These are phyloP conservation scores for Nothoprocta perdicaria DNA, from an alignment of 2,113 vertebrate species.

Conservation along the genomic window DNA sequence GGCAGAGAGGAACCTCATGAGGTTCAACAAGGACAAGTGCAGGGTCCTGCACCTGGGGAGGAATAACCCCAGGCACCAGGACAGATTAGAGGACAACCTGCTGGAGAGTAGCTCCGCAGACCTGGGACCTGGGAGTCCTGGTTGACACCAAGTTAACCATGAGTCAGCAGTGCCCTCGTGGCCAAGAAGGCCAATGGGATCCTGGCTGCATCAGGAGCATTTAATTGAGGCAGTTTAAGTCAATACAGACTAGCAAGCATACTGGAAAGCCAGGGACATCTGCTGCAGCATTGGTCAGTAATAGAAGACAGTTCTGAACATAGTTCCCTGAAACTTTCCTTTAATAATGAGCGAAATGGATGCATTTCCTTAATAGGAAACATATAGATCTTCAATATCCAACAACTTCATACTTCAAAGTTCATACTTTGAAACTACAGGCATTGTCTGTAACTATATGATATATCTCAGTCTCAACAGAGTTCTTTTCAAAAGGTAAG, in stretches of 20 bases:
- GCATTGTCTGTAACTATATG: neutral
- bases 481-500: neutral
- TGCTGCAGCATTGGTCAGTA: neutral
- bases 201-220: too few species aligned
- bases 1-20: too few species aligned
- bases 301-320: neutral
- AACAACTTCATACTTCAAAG: neutral
- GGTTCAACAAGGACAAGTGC: too few species aligned
- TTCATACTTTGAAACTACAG: neutral
- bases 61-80: too few species aligned
- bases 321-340: neutral
- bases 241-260: neutral
- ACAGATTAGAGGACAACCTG: too few species aligned
- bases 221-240: conserved; percentile 19
- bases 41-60: too few species aligned
- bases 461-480: neutral
- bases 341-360: neutral
- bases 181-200: too few species aligned
- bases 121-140: too few species aligned
- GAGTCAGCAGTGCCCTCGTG: too few species aligned
- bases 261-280: neutral
- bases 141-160: too few species aligned
- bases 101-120: too few species aligned
- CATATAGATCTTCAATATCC: neutral
- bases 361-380: neutral